Conservation (phyloP, 2,797 vertebrate genomes). For the Streptopelia turtur region DNA sequence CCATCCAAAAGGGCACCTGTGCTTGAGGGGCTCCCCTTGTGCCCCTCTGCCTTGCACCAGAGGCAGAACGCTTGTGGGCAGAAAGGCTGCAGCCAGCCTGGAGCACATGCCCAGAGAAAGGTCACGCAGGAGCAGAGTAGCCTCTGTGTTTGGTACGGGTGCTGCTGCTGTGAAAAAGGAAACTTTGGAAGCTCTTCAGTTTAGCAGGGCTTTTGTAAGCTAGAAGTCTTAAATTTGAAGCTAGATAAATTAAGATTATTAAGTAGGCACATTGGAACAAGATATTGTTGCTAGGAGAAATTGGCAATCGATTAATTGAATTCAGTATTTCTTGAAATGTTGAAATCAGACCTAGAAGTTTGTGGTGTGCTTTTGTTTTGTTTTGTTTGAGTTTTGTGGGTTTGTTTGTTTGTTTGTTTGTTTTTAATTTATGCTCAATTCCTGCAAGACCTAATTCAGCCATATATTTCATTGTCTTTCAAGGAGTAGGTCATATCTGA, state of each 20-base stretch:
- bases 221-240: background rate
- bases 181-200: background rate
- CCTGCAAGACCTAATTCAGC: background rate
- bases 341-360: background rate
- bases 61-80: background rate
- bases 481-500: background rate
- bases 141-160: background rate
- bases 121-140: background rate
- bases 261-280: background rate
- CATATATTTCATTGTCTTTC: background rate
- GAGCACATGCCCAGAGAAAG: background rate
- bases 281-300: background rate
- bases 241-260: background rate
- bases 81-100: background rate
- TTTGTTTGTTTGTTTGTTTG: background rate
- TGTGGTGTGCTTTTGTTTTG: too few species aligned
- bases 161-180: background rate
- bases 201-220: background rate
- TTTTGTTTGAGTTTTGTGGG: background rate
- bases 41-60: background rate
- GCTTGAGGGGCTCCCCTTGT: background rate
- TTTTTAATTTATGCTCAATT: background rate
- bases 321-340: background rate
- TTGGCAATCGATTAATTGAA: background rate
- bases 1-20: rapidly evolving